Percentiles rank a stretch among this genome's conserved stretches.
Evolutionary conservation across 2,888 invertebrate genomes (phyloP).

Genomic region (Diaphora mendica): DNA sequence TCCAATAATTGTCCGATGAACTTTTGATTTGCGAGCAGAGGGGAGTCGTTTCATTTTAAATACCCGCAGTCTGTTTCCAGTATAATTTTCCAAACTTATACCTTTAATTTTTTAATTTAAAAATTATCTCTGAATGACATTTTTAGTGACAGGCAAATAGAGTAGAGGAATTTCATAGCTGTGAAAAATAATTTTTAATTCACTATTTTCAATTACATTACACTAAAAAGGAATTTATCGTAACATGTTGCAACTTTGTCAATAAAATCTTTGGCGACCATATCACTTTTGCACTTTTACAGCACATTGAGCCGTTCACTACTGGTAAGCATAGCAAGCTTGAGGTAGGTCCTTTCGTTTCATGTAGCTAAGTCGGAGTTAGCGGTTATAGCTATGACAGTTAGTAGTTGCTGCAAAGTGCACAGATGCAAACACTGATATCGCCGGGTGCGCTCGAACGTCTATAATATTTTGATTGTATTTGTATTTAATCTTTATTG

Average conservation of each 20-base stretch:
- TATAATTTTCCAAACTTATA: conserved; percentile 35
- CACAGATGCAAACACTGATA: conserved; percentile 67
- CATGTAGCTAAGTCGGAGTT: conserved; percentile 36
- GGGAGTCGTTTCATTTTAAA: conserved; percentile 44
- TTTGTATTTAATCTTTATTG: too few relatives aligned
- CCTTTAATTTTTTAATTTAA: conserved; percentile 30
- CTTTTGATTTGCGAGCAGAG: conserved; percentile 55
- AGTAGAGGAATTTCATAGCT: conserved; percentile 18
- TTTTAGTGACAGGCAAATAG: conserved; percentile 32
- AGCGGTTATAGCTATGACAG: conserved; percentile 40
- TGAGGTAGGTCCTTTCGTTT: conserved; percentile 34
- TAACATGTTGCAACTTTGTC: conserved; percentile 18
- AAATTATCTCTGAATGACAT: conserved; percentile 27
- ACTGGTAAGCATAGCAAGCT: conserved; percentile 19
- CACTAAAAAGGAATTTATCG: conserved; percentile 20
- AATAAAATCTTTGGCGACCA: conserved; percentile 41
- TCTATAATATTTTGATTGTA: conserved; percentile 73
- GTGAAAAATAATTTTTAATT: conserved; percentile 22
- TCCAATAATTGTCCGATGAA: conserved; percentile 61
- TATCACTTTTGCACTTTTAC: conserved; percentile 39
- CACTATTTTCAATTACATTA: conserved; percentile 5
- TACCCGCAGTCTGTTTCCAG: conserved; percentile 38
- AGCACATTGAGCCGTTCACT: conserved; percentile 22
- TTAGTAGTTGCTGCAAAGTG: conserved; percentile 48
- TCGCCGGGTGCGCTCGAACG: conserved; percentile 55